Evolutionary conservation across 2,888 invertebrate genomes (phyloP).

Genomic region (Yponomeuta plumbellus): DNA sequence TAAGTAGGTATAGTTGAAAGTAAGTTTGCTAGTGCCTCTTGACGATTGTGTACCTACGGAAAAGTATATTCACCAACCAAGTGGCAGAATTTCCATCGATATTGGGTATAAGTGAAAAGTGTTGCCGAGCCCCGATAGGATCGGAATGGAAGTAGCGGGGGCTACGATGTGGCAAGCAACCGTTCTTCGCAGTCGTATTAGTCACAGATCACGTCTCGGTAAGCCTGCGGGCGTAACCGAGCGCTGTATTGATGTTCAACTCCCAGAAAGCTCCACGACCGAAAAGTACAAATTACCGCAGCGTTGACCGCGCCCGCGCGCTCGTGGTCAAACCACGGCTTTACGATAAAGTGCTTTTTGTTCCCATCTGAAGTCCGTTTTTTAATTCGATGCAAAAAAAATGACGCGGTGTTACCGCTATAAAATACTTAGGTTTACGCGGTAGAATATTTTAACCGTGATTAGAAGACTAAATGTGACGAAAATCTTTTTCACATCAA

Average conservation of each 20-base stretch:
- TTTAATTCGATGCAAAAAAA: background rate
- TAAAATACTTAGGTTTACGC: too few relatives aligned
- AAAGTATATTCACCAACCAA: background rate
- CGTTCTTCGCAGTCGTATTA: background rate
- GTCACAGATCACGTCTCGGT: background rate
- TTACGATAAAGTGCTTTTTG: constrained; percentile 9
- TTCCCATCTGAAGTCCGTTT: background rate
- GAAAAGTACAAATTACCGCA: constrained; percentile 4
- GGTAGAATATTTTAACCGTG: too few relatives aligned
- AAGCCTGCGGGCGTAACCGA: background rate
- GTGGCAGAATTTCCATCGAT: constrained; percentile 8
- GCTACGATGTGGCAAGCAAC: background rate
- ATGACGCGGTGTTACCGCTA: too few relatives aligned
- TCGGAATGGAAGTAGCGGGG: background rate
- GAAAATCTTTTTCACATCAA: too few relatives aligned
- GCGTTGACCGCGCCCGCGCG: background rate
- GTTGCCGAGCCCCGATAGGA: constrained; percentile 7
- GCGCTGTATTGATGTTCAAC: constrained; percentile 12
- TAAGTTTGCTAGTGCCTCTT: background rate
- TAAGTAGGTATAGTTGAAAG: background rate
- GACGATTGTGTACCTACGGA: background rate
- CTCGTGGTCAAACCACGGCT: background rate
- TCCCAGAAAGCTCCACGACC: constrained; percentile 1
- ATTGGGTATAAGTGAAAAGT: constrained; percentile 14
- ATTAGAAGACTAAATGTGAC: too few relatives aligned